A percentile compares a stretch with the other conserved stretches of the same genome.
Evolutionary conservation across 2,888 invertebrate genomes (phyloP).

Genomic region (Argyresthia albistria): DNA sequence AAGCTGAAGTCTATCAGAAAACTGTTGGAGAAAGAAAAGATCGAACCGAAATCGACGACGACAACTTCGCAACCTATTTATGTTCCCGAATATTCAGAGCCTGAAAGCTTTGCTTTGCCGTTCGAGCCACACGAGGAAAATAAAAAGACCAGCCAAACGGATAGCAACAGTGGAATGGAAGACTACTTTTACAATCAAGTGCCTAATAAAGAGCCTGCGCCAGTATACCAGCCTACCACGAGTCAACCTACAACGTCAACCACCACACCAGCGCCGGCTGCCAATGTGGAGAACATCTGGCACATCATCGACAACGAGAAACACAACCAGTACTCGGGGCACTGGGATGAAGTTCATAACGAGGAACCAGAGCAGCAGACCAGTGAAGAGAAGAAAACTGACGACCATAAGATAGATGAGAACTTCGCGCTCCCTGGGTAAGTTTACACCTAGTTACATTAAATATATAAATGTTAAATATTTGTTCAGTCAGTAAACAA

Average conservation of each 20-base stretch:
- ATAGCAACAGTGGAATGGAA: conserved; percentile 27
- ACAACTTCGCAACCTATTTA: conserved; percentile 40
- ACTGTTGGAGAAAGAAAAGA: conserved; percentile 45
- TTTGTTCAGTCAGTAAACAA: too few relatives aligned
- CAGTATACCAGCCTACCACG: conserved; percentile 29
- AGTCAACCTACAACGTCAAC: conserved; percentile 23
- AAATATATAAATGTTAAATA: too few relatives aligned
- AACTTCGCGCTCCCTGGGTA: conserved; percentile 61
- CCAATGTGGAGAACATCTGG: conserved; percentile 56
- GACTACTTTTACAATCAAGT: conserved; percentile 47
- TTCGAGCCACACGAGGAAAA: conserved; percentile 17
- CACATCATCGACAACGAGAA: conserved; percentile 60
- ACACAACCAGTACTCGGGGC: conserved; percentile 30
- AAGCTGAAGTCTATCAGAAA: conserved; percentile 52
- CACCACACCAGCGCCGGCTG: conserved; percentile 27
- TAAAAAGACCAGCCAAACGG: conserved; percentile 13
- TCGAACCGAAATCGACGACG: conserved; percentile 24
- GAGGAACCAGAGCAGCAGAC: conserved; percentile 10
- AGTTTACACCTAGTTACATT: conserved; percentile 12
- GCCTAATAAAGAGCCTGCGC: conserved; percentile 24
- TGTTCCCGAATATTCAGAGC: conserved; percentile 33
- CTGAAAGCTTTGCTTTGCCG: conserved; percentile 21
- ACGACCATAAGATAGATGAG: conserved; percentile 26
- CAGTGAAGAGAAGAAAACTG: conserved; percentile 12
- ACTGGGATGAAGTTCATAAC: conserved; percentile 9